Conservation (phyloP, 2,888 invertebrate genomes). For the Tetrapedia diversipes region DNA sequence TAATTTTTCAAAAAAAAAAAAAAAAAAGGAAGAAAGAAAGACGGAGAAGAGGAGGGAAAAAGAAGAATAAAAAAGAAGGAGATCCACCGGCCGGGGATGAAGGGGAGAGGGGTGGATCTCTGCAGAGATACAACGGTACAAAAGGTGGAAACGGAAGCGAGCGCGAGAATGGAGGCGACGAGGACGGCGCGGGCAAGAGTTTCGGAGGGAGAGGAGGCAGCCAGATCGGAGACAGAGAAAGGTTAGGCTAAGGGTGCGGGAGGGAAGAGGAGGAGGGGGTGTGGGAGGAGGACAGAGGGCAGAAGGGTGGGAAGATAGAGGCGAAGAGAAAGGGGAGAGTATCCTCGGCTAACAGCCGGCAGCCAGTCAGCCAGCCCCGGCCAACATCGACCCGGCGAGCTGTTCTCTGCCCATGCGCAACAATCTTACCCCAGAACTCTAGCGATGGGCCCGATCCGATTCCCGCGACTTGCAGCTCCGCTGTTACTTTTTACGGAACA, state of each 20-base stretch:
- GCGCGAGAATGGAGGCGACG: conserved; percentile 31
- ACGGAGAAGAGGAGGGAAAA: not conserved
- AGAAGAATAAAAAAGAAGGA: not conserved
- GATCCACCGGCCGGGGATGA: not conserved
- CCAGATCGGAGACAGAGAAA: conserved; percentile 47
- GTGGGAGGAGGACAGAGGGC: conserved; percentile 24
- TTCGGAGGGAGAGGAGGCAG: conserved; percentile 39
- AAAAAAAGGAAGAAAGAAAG: not conserved
- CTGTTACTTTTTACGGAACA: conserved; percentile 33
- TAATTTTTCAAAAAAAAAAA: conserved; percentile 45
- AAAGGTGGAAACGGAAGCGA: conserved; percentile 54
- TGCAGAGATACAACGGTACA: conserved; percentile 33
- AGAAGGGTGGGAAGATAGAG: conserved; percentile 48
- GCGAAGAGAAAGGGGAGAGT: conserved; percentile 56
- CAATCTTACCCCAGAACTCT: conserved; percentile 76
- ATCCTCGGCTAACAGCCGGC: conserved; percentile 69
- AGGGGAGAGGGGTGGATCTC: not conserved
- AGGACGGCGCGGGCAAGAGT: conserved; percentile 33
- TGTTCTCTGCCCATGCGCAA: conserved; percentile 74
- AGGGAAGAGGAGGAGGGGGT: conserved; percentile 5
- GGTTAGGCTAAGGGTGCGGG: conserved; percentile 24
- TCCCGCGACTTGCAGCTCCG: conserved; percentile 70
- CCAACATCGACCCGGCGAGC: conserved; percentile 81
- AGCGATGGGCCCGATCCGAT: conserved; percentile 77
- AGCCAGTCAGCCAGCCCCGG: conserved; percentile 80